Percentiles rank a stretch among this genome's conserved stretches.
These are phyloP conservation scores for Teleogryllus oceanicus DNA, from an alignment of 2,888 invertebrate species.

Conservation along the genomic window DNA sequence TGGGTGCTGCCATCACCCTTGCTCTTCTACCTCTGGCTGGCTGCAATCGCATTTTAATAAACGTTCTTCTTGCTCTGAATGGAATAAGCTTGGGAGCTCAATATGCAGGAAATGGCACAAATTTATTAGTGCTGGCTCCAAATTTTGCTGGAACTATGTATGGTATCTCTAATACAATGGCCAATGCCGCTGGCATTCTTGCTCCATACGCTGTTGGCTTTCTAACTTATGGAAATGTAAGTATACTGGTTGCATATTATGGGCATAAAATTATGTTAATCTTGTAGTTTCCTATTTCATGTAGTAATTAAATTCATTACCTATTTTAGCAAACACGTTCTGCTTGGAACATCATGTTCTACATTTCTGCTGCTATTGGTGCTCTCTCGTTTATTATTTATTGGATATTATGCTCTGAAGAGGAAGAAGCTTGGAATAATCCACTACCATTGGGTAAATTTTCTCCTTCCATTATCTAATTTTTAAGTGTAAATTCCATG, in stretches of 20 bases:
- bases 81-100: constrained; percentile 31
- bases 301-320: not conserved
- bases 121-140: constrained; percentile 45
- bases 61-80: constrained; percentile 27
- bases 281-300: not conserved
- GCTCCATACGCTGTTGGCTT: constrained; percentile 43
- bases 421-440: constrained; percentile 43
- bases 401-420: constrained; percentile 42
- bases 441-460: not conserved
- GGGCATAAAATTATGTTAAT: not conserved
- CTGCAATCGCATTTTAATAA: constrained; percentile 22
- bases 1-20: constrained; percentile 28
- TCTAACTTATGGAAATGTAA: constrained; percentile 39
- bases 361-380: constrained; percentile 43
- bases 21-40: constrained; percentile 27
- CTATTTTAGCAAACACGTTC: constrained; percentile 41
- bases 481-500: too few species aligned
- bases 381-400: constrained; percentile 42
- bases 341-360: constrained; percentile 45
- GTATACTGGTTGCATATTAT: not conserved
- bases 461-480: not conserved
- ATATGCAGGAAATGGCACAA: constrained; percentile 42
- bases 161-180: constrained; percentile 44
- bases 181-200: constrained; percentile 44
- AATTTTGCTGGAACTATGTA: constrained; percentile 45